Conservation (phyloP, 2,888 invertebrate species). For the Mamestra brassicae region DNA sequence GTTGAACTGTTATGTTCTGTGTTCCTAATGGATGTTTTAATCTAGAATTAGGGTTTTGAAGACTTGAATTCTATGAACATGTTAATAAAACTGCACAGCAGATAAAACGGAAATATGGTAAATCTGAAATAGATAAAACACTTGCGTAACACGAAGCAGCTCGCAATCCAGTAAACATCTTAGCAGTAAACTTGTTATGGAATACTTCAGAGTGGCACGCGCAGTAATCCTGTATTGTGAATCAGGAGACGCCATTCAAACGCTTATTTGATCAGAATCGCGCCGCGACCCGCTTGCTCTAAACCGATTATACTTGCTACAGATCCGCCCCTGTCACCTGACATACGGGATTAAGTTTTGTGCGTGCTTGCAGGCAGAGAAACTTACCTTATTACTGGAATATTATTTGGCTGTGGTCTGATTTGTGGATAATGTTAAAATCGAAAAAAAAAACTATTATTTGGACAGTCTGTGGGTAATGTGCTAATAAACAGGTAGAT, state of each 20-base stretch:
- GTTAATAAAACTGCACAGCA: background rate
- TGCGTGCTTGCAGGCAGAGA: background rate
- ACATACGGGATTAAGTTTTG: conserved; percentile 22
- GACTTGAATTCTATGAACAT: background rate
- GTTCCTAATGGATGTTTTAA: no score
- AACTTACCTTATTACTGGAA: background rate
- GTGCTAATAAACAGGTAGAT: no score
- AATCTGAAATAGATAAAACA: conserved; percentile 5
- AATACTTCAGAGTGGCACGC: conserved; percentile 42
- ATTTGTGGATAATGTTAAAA: background rate
- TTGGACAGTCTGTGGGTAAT: no score
- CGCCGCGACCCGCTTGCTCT: conserved; percentile 52
- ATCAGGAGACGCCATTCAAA: conserved; percentile 62
- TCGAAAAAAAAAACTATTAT: no score
- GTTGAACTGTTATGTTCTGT: no score
- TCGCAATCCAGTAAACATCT: conserved; percentile 49
- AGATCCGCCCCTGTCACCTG: conserved; percentile 21
- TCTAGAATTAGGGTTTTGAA: background rate
- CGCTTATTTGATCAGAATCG: conserved; percentile 66
- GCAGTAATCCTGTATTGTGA: conserved; percentile 52
- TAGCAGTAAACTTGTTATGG: conserved; percentile 46
- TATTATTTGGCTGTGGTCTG: background rate
- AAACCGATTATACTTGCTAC: conserved; percentile 66
- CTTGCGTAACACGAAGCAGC: background rate
- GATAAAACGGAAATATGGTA: background rate